Conservation (phyloP, 2,888 invertebrate species). For the Agrochola circellaris region DNA sequence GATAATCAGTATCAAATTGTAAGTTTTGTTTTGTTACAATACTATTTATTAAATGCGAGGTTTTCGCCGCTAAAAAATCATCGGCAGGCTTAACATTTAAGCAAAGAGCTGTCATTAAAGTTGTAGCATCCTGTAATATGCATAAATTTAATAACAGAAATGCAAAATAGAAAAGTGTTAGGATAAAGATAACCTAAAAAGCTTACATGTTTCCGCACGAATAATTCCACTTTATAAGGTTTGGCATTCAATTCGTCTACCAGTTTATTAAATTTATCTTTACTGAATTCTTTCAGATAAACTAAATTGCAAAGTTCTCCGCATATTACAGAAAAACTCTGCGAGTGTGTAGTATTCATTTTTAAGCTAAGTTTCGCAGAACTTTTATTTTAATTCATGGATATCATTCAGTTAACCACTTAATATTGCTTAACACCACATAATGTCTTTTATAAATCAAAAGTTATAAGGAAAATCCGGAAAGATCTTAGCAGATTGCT, state of each 20-base stretch:
- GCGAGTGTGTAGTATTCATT: conserved; percentile 72
- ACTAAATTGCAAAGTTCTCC: conserved; percentile 83
- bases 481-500: conserved; percentile 33
- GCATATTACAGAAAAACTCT: conserved; percentile 79
- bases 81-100: conserved; percentile 86
- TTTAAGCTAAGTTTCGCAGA: conserved; percentile 29
- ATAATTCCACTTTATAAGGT: conserved; percentile 89
- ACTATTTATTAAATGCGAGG: conserved; percentile 90
- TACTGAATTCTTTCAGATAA: conserved; percentile 84
- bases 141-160: neutral
- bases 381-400: neutral
- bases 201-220: conserved; percentile 87
- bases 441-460: neutral
- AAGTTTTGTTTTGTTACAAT: conserved; percentile 90
- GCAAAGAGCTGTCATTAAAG: conserved; percentile 80
- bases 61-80: conserved; percentile 89
- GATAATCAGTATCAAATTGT: conserved; percentile 76
- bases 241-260: conserved; percentile 92
- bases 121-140: conserved; percentile 78
- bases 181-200: conserved; percentile 61
- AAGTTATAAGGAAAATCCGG: neutral
- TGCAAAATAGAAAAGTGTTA: neutral
- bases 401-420: conserved; percentile 2
- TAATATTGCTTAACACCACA: neutral
- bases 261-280: conserved; percentile 87